These are phyloP conservation scores for Ursus arctos DNA, from an alignment of 2,113 vertebrate species.

Conservation along the genomic window DNA sequence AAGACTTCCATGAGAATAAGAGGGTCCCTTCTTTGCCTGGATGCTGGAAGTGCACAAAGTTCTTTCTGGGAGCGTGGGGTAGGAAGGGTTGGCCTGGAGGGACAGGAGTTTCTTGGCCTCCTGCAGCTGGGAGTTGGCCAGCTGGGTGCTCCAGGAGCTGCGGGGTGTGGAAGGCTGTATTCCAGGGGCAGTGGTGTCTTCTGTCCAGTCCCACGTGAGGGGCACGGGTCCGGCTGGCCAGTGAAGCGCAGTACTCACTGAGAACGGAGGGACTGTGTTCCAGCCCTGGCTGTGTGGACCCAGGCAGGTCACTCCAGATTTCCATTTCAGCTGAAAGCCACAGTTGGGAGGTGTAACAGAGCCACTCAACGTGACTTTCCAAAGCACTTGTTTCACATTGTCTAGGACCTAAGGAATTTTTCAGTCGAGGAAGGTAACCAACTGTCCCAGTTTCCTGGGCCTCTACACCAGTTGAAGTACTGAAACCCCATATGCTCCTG, in stretches of 20 bases:
- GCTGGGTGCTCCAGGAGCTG: accelerated
- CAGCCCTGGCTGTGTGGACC: not conserved
- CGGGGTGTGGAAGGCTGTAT: not conserved
- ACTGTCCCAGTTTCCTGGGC: not conserved
- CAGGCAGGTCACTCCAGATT: not conserved
- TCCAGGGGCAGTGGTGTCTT: not conserved
- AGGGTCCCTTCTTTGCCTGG: not conserved
- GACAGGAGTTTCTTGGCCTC: not conserved
- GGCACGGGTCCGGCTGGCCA: not conserved
- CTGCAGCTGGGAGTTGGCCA: not conserved
- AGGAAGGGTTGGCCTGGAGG: not conserved
- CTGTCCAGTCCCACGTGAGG: not conserved
- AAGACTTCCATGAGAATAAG: not conserved
- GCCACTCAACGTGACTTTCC: not conserved
- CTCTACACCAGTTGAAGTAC: not conserved
- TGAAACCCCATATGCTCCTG: not conserved
- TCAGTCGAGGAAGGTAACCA: not conserved
- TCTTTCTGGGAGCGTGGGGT: not conserved
- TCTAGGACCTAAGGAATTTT: not conserved
- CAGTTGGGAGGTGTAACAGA: accelerated
- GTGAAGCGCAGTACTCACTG: not conserved
- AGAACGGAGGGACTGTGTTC: not conserved
- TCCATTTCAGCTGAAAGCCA: not conserved
- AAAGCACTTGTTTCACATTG: not conserved
- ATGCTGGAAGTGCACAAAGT: not conserved